phyloP scores from a whole-genome alignment of 2,113 vertebrate genomes.

The Percopsis transmontana region DNA sequence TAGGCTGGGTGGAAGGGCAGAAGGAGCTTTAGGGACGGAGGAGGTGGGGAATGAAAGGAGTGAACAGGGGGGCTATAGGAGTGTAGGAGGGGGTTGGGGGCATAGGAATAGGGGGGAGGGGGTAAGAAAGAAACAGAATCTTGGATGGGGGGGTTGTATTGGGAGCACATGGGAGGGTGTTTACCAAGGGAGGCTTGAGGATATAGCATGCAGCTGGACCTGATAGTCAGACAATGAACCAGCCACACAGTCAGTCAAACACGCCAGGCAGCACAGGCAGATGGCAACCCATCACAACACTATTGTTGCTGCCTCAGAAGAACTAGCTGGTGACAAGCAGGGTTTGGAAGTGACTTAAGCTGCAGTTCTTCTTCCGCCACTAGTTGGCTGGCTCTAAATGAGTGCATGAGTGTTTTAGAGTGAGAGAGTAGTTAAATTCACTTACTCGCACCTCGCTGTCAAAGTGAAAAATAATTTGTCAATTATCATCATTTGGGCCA shows the following conservation, averaged over 20 bases:
- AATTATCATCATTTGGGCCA: no score
- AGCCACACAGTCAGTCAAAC: constrained; percentile 12
- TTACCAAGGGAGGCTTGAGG: constrained; percentile 20
- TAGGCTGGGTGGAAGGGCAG: not conserved
- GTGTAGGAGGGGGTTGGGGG: not conserved
- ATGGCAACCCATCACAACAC: constrained; percentile 13
- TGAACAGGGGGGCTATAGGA: no score
- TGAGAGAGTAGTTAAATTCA: no score
- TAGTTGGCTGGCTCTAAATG: no score
- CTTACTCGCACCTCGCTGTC: no score
- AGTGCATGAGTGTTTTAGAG: no score
- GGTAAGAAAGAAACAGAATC: not conserved
- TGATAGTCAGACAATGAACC: constrained; percentile 30
- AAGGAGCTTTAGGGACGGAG: constrained; percentile 13
- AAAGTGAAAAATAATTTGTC: no score
- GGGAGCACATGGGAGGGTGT: constrained; percentile 4
- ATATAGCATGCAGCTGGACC: constrained; percentile 26
- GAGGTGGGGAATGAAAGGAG: constrained; percentile 10
- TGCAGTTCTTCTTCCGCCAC: no score
- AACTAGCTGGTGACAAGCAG: no score
- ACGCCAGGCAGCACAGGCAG: not conserved
- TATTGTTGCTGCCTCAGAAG: not conserved
- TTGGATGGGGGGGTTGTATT: not conserved
- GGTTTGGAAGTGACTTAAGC: no score
- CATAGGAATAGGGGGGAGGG: not conserved